Base-by-base conservation (phyloP, 2,797 vertebrate genomes). In the Centropyge bicolor region DNA sequence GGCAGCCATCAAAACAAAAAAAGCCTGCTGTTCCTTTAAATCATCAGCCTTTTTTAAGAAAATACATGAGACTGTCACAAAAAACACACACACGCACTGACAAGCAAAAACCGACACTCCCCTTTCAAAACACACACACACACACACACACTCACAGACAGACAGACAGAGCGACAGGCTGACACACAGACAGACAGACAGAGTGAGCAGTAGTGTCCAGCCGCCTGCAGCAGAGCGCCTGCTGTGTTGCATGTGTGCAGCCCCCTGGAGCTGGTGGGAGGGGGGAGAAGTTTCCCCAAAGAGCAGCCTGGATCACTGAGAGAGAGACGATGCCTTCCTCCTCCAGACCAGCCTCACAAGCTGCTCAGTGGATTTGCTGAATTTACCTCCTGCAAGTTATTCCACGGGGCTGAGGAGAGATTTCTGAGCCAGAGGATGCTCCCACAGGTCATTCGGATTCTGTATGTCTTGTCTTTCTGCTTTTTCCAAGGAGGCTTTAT, bases 401-500 rank as follows among this genome's bases (percentile, higher is more conserved):
- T 94, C 85, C 79, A 55, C 81, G 82, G 84, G 85, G 86, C 80
- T 70, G 84, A 77, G 88, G 81, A 87, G 88, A 91, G 71, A 87
- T 88, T 89, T 46, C 79, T 91, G 90, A 92, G 89, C 71, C 91
- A 93, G 93, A 96, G 92, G 89, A 96, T 96, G 95, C 93, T 95
- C 94, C 92, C 94, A 91, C 93, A 93, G 92, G 92, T 96, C 92
- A 80, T 92, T 90, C 87, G 95, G 94, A 95, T 95, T 91, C 86
- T 95, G 64, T 94, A 94, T 87, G 91, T 94, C 89, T 94, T 94
- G 91, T 94, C 91, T 91, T 95, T 94, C 85, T 95, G 93, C 89
- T 92, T 95, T 92, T 95, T 95, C 90, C 95, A 95, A 86, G 94
- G 93, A 90, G 94, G 94, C 91, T 95, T 96, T 85, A 94, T 95